Conservation (phyloP, 2,797 vertebrate species). For the Cryptoprocta ferox region DNA sequence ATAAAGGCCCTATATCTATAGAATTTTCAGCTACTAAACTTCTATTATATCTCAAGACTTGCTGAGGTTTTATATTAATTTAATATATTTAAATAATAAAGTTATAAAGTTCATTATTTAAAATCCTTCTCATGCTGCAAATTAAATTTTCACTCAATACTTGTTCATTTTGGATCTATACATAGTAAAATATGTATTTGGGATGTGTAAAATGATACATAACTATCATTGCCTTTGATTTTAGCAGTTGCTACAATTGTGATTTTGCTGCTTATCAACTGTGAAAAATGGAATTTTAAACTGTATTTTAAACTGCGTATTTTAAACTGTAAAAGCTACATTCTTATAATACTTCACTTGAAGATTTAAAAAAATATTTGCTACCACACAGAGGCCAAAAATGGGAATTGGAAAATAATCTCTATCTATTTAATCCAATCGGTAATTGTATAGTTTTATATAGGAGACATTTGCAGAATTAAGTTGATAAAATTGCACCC, state of each 20-base stretch:
- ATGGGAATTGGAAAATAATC: neutral
- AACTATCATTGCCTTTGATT: neutral
- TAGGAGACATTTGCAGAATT: neutral
- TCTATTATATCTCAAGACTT: neutral
- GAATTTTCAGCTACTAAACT: neutral
- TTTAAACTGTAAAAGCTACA: neutral
- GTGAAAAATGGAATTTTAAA: constrained; percentile 1
- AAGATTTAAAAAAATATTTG: neutral
- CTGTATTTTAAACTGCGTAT: neutral
- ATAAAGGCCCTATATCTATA: neutral
- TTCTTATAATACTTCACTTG: neutral
- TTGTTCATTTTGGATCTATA: neutral
- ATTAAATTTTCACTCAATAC: neutral
- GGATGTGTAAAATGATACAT: neutral
- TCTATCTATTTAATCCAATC: neutral
- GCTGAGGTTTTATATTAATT: neutral
- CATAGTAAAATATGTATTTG: neutral
- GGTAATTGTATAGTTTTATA: neutral
- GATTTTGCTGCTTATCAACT: neutral
- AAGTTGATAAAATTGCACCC: neutral
- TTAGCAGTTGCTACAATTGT: neutral
- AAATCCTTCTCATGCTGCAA: neutral
- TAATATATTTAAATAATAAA: neutral
- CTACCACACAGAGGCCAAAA: neutral
- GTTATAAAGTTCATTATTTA: neutral